Conservation (phyloP, 1,140 invertebrate species). For the Homarus americanus region DNA sequence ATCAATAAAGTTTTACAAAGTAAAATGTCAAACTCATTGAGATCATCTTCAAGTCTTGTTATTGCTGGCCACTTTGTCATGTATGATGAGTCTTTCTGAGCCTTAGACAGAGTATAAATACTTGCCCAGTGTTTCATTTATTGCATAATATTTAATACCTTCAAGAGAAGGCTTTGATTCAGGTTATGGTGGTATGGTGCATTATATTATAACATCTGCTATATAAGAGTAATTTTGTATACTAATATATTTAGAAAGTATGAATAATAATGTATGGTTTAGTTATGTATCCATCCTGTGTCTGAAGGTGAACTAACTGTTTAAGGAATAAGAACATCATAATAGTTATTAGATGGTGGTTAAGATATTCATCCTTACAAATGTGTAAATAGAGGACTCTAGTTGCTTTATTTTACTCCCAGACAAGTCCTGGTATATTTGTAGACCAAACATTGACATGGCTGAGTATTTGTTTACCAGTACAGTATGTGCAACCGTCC, state of each 20-base stretch:
- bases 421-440: not conserved
- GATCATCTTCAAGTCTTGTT: not conserved
- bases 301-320: slow-evolving; percentile 20
- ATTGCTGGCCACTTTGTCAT: slow-evolving; percentile 8
- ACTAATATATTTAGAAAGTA: slow-evolving; percentile 30
- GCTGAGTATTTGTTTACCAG: not conserved
- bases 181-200: slow-evolving; percentile 51
- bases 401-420: not conserved
- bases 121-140: slow-evolving; percentile 29
- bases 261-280: slow-evolving; percentile 31
- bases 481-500: not conserved
- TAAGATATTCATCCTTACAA: slow-evolving; percentile 13
- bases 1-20: not conserved
- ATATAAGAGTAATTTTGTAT: slow-evolving; percentile 32
- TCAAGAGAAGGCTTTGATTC: slow-evolving; percentile 23
- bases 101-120: slow-evolving; percentile 21
- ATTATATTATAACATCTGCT: slow-evolving; percentile 45
- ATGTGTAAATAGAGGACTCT: slow-evolving; percentile 3
- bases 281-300: slow-evolving; percentile 35
- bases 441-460: not conserved
- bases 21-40: not conserved
- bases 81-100: not conserved
- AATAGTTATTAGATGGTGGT: slow-evolving; percentile 4
- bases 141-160: slow-evolving; percentile 23
- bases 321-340: slow-evolving; percentile 3